Evolutionary conservation across 1,140 invertebrate genomes (phyloP).

Genomic region (Drosophila fuyamai): DNA sequence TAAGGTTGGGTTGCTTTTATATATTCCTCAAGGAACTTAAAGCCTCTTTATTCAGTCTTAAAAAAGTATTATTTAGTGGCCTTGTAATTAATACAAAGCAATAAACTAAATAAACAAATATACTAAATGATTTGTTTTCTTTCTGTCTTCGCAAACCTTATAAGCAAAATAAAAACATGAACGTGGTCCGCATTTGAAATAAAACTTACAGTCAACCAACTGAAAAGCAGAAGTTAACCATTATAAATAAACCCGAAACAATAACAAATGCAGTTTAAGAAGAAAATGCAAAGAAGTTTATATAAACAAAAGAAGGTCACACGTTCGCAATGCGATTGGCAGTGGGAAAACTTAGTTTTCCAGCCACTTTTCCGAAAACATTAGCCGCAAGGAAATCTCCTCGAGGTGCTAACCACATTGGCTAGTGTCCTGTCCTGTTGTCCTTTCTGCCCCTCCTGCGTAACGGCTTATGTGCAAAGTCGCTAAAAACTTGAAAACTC

Average conservation of each 20-base stretch:
- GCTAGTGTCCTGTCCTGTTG: conserved; percentile 9
- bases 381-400: not conserved
- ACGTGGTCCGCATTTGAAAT: not conserved
- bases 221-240: not conserved
- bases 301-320: not conserved
- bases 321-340: conserved; percentile 1
- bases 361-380: not conserved
- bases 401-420: conserved; percentile 3
- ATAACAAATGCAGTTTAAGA: conserved; percentile 11
- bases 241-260: conserved; percentile 4
- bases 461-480: conserved; percentile 69
- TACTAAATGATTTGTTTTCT: too few species aligned
- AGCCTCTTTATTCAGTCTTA: too few species aligned
- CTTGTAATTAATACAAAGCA: too few species aligned
- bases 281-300: conserved; percentile 4
- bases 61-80: too few species aligned
- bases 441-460: conserved; percentile 22
- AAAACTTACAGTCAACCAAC: not conserved
- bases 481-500: conserved; percentile 56
- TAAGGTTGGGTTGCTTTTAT: too few species aligned
- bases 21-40: too few species aligned
- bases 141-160: too few species aligned
- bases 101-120: too few species aligned
- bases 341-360: conserved; percentile 2
- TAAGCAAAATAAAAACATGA: too few species aligned